Evolutionary conservation across 2,113 vertebrate genomes (phyloP), one percentile per base, ranked within the genome.

Genomic region (Desmodus rotundus): DNA sequence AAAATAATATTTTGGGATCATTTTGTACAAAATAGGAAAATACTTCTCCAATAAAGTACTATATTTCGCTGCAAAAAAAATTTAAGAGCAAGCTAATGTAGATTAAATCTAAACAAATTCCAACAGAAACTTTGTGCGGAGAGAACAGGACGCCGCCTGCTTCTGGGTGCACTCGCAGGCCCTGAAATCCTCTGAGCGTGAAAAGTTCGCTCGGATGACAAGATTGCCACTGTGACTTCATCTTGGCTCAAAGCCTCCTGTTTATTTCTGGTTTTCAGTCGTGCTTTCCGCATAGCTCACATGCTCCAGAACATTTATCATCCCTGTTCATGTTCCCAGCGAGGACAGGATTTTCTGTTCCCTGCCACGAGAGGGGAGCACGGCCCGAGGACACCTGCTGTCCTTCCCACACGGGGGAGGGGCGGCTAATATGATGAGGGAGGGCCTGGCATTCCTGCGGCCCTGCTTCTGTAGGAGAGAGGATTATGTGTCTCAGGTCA

Each of bases 331-430:
- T 41, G 76, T 94, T 92, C 87, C 93, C 88, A 89, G 50, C 87
- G 78, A 91, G 70, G 74, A 74, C 54, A 17, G 70, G 95, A 93
- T 97, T 96, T 97, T 96, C 96, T 96, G 95, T 97, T 92, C 96
- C 56, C 74, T 87, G 67, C 38, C 56, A 4, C 28, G 8, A 81
- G 45, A 67, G 20, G 50, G 67, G 58, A 87, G 12, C 31, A 43
- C 7, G 61, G 91, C 84, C 45, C 2, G 7, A 54, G 52, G 58
- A 86, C 90, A 94, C 88, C 94, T 94, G 96, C 91, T 56, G 33
- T 45, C 63, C 45, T 92, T 63, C 65, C 76, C 19, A 2, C 28
- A 31, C 10, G 6, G 19, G 61, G 45, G 73, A n/a, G 15, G 1
- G 22, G 4, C 1, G 3, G 73, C 73, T 72, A 11, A 52, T 1